Evolutionary conservation across 1,140 invertebrate genomes (phyloP).

Genomic region (Lasaia peninsularis): DNA sequence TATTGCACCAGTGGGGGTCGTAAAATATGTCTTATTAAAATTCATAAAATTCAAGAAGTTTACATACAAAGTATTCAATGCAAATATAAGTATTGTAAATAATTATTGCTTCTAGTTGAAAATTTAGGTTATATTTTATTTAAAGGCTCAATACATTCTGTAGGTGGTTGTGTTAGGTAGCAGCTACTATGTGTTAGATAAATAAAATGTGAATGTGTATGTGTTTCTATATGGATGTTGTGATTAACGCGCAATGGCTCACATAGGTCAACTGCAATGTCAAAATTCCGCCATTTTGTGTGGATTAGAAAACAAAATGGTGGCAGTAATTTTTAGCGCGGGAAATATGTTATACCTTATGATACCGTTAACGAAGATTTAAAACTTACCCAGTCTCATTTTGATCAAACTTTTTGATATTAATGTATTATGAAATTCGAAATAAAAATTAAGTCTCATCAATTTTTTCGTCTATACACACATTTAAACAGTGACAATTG

Average conservation of each 20-base stretch:
- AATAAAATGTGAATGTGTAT: not conserved
- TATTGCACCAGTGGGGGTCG: not conserved
- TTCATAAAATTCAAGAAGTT: not conserved
- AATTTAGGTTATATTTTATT: not conserved
- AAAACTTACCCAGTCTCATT: too few relatives aligned
- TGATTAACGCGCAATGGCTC: not conserved
- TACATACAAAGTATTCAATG: not conserved
- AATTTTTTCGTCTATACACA: too few relatives aligned
- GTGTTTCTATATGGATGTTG: not conserved
- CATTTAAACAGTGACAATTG: too few relatives aligned
- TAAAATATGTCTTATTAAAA: not conserved
- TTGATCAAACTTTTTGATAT: too few relatives aligned
- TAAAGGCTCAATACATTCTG: constrained; percentile 11
- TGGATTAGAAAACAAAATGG: not conserved
- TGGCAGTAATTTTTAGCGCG: not conserved
- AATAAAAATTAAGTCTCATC: too few relatives aligned
- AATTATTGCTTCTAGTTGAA: not conserved
- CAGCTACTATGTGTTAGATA: constrained; percentile 6
- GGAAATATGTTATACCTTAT: too few relatives aligned
- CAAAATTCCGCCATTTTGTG: not conserved
- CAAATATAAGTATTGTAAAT: constrained; percentile 9
- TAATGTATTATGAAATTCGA: too few relatives aligned
- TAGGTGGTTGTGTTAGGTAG: constrained; percentile 6
- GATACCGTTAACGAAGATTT: too few relatives aligned
- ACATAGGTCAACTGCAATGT: not conserved